Percentiles rank a stretch among this genome's conserved stretches.
phyloP scores from a whole-genome alignment of 2,888 invertebrate genomes.

The Marasmarcha lunaedactyla region DNA sequence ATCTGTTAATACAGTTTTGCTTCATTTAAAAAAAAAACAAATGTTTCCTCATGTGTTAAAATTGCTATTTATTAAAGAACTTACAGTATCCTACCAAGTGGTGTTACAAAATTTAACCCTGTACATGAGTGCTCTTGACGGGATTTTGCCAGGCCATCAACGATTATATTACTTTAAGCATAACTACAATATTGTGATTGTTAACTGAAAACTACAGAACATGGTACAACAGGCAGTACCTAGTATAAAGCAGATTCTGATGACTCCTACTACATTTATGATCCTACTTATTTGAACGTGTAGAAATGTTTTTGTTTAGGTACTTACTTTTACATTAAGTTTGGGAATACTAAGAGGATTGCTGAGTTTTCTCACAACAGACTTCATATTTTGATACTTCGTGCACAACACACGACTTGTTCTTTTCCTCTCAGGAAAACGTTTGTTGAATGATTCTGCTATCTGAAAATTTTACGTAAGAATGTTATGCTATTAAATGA shows the following conservation, averaged over 20 bases:
- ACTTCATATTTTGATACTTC: constrained; percentile 48
- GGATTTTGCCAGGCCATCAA: too few species aligned
- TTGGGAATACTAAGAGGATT: neutral
- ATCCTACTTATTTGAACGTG: neutral
- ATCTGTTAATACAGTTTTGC: neutral
- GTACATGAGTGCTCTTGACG: too few species aligned
- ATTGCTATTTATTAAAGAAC: neutral
- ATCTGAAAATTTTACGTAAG: constrained; percentile 43
- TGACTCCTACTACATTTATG: too few species aligned
- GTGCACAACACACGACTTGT: constrained; percentile 34
- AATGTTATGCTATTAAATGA: too few species aligned
- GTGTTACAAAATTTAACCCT: neutral
- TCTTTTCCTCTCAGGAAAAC: constrained; percentile 34
- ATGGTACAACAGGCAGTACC: too few species aligned
- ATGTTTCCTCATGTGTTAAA: neutral
- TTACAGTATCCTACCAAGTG: neutral
- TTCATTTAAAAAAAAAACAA: neutral
- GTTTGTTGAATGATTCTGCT: constrained; percentile 37
- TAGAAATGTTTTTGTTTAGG: too few species aligned
- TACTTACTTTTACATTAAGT: neutral
- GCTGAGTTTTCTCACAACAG: constrained; percentile 23
- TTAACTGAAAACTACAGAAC: too few species aligned
- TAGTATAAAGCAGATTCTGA: too few species aligned
- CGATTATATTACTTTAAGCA: too few species aligned
- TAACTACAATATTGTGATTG: too few species aligned